A percentile compares a stretch with the other conserved stretches of the same genome.
phyloP scores from a whole-genome alignment of 2,113 vertebrate genomes.

The Callipepla squamata region DNA sequence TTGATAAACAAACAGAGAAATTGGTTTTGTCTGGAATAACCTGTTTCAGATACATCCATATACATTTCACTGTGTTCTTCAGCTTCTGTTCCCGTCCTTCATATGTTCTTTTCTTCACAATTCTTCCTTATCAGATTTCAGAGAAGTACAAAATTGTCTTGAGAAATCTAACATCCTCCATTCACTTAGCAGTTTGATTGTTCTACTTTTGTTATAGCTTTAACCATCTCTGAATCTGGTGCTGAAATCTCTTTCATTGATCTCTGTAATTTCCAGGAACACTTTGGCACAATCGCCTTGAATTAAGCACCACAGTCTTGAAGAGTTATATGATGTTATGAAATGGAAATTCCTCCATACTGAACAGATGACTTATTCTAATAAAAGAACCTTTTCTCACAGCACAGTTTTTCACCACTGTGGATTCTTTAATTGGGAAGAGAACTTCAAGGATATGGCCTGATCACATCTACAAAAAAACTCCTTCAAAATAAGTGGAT shows the following conservation, averaged over 20 bases:
- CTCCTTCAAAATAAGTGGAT: not conserved
- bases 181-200: not conserved
- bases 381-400: constrained; percentile 36
- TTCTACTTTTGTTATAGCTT: not conserved
- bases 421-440: not conserved
- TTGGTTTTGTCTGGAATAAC: not conserved
- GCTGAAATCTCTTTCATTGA: constrained; percentile 17
- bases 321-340: not conserved
- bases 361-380: constrained; percentile 37
- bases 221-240: not conserved
- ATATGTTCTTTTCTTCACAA: not conserved
- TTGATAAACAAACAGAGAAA: not conserved
- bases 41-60: not conserved
- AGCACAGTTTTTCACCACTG: not conserved
- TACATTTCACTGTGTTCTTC: not conserved
- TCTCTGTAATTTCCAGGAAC: constrained; percentile 28
- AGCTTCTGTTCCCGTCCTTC: not conserved
- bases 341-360: constrained; percentile 5
- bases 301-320: constrained; percentile 1
- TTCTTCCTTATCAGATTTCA: not conserved
- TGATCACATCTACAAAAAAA: not conserved
- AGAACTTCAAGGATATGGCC: not conserved
- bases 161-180: not conserved
- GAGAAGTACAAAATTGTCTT: not conserved
- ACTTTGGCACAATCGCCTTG: not conserved